Percentiles rank a stretch among this genome's conserved stretches.
Conservation (phyloP, 1,140 invertebrate genomes). For the Zaprionus ghesquierei region DNA sequence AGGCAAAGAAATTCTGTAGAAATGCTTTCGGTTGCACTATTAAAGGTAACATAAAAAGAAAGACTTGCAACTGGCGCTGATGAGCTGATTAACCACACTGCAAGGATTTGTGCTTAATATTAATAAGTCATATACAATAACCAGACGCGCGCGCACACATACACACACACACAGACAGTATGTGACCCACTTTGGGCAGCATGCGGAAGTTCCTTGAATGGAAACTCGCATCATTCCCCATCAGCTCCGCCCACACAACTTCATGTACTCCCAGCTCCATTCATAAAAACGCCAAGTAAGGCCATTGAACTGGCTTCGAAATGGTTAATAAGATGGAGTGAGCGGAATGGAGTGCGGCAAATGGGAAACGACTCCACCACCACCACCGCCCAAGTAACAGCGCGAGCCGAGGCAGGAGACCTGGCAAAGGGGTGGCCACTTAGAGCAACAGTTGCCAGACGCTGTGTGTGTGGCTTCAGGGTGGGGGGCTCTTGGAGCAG, state of each 20-base stretch:
- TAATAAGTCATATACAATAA: constrained; percentile 28
- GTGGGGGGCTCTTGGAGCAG: neutral
- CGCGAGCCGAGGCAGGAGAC: neutral
- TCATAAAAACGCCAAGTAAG: constrained; percentile 64
- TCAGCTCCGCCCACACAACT: neutral
- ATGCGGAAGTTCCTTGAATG: constrained; percentile 72
- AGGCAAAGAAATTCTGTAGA: neutral
- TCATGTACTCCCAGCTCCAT: constrained; percentile 42
- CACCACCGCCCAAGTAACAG: neutral
- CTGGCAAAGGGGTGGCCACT: constrained; percentile 33
- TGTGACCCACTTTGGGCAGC: constrained; percentile 58
- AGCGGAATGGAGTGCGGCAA: constrained; percentile 28
- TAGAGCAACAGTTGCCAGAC: constrained; percentile 22
- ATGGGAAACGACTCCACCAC: neutral
- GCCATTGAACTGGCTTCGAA: constrained; percentile 65
- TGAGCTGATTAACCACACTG: neutral
- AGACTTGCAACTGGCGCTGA: neutral
- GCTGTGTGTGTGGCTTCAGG: neutral
- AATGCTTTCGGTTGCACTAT: neutral
- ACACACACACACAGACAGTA: constrained; percentile 6
- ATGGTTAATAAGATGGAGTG: constrained; percentile 59
- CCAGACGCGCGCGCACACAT: constrained; percentile 12
- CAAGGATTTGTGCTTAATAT: constrained; percentile 34
- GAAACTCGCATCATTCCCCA: neutral
- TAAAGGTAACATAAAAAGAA: neutral